Percentiles rank a stretch among this genome's conserved stretches.
phyloP scores from a whole-genome alignment of 2,888 invertebrate species.

The Dasysyrphus albostriatus region DNA sequence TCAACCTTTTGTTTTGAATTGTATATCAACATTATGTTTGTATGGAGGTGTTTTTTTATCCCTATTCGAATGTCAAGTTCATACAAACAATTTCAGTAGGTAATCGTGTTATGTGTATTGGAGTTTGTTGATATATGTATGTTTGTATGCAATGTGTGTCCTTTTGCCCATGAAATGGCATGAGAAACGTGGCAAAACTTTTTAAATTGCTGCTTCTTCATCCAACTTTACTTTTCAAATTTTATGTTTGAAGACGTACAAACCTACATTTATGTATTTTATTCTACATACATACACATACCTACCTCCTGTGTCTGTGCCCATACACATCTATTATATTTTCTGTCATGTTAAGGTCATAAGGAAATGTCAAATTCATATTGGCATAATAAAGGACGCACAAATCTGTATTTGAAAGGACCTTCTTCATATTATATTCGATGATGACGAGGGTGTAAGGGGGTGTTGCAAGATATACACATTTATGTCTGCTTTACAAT shows the following conservation, averaged over 20 bases:
- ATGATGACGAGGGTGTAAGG: conserved; percentile 17
- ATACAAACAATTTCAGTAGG: neutral
- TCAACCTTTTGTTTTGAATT: conserved; percentile 29
- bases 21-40: neutral
- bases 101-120: neutral
- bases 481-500: neutral
- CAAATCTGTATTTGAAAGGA: conserved; percentile 16
- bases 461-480: neutral
- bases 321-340: neutral
- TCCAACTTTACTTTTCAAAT: neutral
- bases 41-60: neutral
- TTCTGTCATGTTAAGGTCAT: conserved; percentile 13
- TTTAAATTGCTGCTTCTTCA: conserved; percentile 11
- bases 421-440: conserved; percentile 8
- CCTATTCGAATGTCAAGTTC: conserved; percentile 27
- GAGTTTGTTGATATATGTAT: neutral
- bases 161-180: conserved; percentile 36
- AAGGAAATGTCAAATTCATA: conserved; percentile 32
- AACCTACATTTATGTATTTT: neutral
- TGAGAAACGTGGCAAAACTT: conserved; percentile 7
- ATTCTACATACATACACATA: neutral
- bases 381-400: conserved; percentile 28
- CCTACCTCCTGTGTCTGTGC: neutral
- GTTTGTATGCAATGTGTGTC: neutral
- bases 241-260: neutral